Base-by-base conservation (phyloP, 2,797 vertebrate species). In the Malurus leucopterus region DNA sequence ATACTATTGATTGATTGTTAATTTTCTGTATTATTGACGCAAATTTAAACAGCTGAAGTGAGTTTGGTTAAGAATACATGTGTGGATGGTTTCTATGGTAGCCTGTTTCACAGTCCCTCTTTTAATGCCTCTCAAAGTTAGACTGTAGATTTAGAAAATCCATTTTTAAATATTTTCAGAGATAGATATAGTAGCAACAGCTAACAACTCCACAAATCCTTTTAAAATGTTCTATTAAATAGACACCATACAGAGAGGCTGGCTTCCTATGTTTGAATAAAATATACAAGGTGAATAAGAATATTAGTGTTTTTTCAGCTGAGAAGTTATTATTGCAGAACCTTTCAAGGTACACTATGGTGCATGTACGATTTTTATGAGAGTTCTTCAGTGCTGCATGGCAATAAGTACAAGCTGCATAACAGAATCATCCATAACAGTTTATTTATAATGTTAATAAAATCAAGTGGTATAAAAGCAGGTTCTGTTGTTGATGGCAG, bases 91-190 rank as follows among this genome's bases (percentile, higher is more conserved):
- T 91, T 87, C 55, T 89, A 8, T 86, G 63, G 46, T 30, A 92
- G 63, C 34, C 44, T 87, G 5, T 81, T 86, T n/a, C 67, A 70
- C 40, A 81, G 47, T 63, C 55, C 27, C 6, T 70, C 46, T 86
- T 89, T 63, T 63, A 70, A 58, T 68, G 41, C 29, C 13, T 72
- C 50, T 86, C 27, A 58, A 69, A 84, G 67, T 47, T 76, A 79
- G 44, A 72, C n/a, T 67, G 47, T 40, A 61, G 63, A 74, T 86
- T 77, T 78, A 88, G 64, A 84, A 91, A 90, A 92, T 76, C 43
- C 27, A 30, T 82, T 90, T 78, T 63, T 65, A 92, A 88, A 82
- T 94, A 67, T 91, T 88, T 88, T 59, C 38, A 63, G 23, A 71
- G 49, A 67, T 78, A 71, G 49, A 67, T 78, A 70, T 75, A 75